phyloP scores from a whole-genome alignment of 2,113 vertebrate genomes.

The Grallaria varia region DNA sequence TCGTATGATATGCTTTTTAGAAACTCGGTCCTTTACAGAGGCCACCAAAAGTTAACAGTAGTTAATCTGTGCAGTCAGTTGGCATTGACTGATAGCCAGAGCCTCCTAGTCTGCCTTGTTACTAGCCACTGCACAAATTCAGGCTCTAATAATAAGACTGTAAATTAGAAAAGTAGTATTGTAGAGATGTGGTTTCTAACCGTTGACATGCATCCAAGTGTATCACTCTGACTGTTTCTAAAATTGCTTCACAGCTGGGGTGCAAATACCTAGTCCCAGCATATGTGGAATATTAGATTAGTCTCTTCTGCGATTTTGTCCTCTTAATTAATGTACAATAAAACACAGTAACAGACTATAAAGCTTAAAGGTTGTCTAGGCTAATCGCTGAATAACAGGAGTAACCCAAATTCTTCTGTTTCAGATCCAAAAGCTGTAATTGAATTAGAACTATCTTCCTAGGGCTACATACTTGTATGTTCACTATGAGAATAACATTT shows the following conservation, averaged over 20 bases:
- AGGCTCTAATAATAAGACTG: background rate
- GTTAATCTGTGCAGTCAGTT: background rate
- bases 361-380: background rate
- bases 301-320: background rate
- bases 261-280: background rate
- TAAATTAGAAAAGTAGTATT: background rate
- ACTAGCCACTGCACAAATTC: background rate
- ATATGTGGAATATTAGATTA: background rate
- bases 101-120: background rate
- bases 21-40: background rate
- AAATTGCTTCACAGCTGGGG: background rate
- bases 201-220: background rate
- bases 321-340: background rate
- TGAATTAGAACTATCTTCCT: background rate
- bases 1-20: fast-evolving
- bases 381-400: background rate
- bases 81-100: background rate
- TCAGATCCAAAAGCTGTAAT: background rate
- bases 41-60: background rate
- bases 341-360: background rate
- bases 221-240: background rate
- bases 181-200: background rate
- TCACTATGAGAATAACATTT: background rate
- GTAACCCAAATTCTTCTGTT: background rate
- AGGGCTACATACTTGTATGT: background rate